Percentiles rank a stretch among this genome's conserved stretches.
Conservation (phyloP, 2,888 invertebrate genomes). For the Chydorus sphaericus region DNA sequence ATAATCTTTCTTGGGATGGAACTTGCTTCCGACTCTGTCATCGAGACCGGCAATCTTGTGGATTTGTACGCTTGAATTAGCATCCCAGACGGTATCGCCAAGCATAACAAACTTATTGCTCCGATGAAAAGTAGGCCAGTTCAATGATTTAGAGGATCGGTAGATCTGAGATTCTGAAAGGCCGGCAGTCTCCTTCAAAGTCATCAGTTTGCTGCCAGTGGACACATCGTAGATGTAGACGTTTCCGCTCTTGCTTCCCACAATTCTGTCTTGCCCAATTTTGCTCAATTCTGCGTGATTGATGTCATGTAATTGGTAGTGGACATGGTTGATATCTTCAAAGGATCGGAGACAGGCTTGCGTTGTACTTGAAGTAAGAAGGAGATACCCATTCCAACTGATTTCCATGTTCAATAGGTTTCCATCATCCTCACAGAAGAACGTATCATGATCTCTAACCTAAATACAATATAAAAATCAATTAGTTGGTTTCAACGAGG, state of each 20-base stretch:
- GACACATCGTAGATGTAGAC: constrained; percentile 80
- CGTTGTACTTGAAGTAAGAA: constrained; percentile 73
- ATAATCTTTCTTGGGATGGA: too few relatives aligned
- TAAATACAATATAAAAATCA: neutral
- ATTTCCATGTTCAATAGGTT: constrained; percentile 64
- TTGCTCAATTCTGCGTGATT: constrained; percentile 87
- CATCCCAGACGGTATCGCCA: too few relatives aligned
- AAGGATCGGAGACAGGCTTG: constrained; percentile 59
- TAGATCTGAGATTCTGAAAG: too few relatives aligned
- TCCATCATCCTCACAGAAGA: constrained; percentile 75
- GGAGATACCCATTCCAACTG: constrained; percentile 54
- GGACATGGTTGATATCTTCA: constrained; percentile 39
- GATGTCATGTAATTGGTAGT: constrained; percentile 54
- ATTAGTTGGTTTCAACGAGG: neutral
- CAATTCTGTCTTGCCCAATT: constrained; percentile 61
- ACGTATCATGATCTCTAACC: constrained; percentile 47
- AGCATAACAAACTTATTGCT: too few relatives aligned
- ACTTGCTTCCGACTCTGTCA: too few relatives aligned
- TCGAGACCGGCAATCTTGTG: too few relatives aligned
- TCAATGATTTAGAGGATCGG: too few relatives aligned
- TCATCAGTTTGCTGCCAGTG: constrained; percentile 56
- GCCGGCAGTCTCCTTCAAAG: constrained; percentile 62
- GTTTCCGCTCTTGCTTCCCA: constrained; percentile 72
- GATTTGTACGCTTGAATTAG: too few relatives aligned
- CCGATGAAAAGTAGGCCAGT: too few relatives aligned